Percentiles rank a stretch among this genome's conserved stretches.
phyloP scores from a whole-genome alignment of 1,140 invertebrate species.

The Drosophila guanche region DNA sequence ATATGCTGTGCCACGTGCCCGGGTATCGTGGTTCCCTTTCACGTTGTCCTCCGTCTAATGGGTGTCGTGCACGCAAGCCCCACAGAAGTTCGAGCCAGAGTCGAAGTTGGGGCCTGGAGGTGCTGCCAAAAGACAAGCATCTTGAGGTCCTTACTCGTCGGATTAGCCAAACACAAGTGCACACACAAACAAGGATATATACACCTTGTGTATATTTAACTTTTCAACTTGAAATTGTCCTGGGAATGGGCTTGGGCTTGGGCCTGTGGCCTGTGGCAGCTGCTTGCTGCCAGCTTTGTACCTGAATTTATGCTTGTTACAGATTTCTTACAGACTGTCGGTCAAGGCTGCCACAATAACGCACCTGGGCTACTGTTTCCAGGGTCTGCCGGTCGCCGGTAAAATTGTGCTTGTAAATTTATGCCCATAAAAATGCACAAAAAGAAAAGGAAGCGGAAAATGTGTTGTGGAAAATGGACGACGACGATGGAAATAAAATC shows the following conservation, averaged over 20 bases:
- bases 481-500: conserved; percentile 79
- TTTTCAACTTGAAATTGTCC: conserved; percentile 55
- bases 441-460: conserved; percentile 75
- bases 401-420: conserved; percentile 80
- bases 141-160: conserved; percentile 61
- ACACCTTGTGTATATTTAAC: conserved; percentile 59
- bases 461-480: conserved; percentile 78
- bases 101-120: conserved; percentile 12
- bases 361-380: conserved; percentile 46
- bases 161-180: conserved; percentile 50
- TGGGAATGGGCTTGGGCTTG: conserved; percentile 2
- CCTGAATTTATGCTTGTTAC: conserved; percentile 64
- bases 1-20: conserved; percentile 64
- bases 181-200: conserved; percentile 39
- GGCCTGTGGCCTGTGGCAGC: conserved; percentile 1
- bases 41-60: conserved; percentile 57
- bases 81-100: conserved; percentile 8
- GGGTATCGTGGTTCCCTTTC: conserved; percentile 14
- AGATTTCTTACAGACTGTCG: conserved; percentile 58
- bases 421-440: conserved; percentile 80
- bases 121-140: conserved; percentile 65
- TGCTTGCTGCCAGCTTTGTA: conserved; percentile 48
- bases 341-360: conserved; percentile 73
- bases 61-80: conserved; percentile 60
- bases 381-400: conserved; percentile 32